phyloP scores from a whole-genome alignment of 2,113 vertebrate genomes.

The Thymallus thymallus region DNA sequence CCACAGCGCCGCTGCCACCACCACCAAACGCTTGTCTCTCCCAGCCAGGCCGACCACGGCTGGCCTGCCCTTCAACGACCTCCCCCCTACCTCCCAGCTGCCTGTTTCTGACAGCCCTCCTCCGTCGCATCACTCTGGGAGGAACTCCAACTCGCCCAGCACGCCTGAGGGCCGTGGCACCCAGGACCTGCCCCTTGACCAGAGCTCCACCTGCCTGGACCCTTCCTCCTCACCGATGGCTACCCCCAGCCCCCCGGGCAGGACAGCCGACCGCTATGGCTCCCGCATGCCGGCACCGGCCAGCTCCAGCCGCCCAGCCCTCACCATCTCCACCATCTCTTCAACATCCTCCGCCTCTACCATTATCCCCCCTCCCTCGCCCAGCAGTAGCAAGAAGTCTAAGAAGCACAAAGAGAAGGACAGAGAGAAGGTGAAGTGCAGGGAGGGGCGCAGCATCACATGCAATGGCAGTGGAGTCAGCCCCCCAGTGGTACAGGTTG shows the following conservation, averaged over 20 bases:
- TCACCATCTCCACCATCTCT: constrained; percentile 69
- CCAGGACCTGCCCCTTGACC: constrained; percentile 80
- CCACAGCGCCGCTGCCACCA: constrained; percentile 21
- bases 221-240: constrained; percentile 68
- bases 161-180: constrained; percentile 84
- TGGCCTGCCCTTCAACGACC: constrained; percentile 31
- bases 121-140: constrained; percentile 58
- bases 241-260: constrained; percentile 41
- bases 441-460: constrained; percentile 43
- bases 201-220: constrained; percentile 76
- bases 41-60: constrained; percentile 38
- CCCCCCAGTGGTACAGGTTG: constrained; percentile 35
- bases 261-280: constrained; percentile 31
- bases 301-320: constrained; percentile 56
- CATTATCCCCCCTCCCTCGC: constrained; percentile 50
- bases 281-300: constrained; percentile 40
- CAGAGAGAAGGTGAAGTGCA: constrained; percentile 57
- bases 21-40: constrained; percentile 51
- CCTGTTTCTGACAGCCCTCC: constrained; percentile 68
- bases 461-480: constrained; percentile 11
- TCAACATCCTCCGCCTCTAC: constrained; percentile 40
- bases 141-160: constrained; percentile 82
- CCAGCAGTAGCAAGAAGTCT: constrained; percentile 71
- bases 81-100: constrained; percentile 65
- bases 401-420: constrained; percentile 84